Evolutionary conservation across 2,113 vertebrate species (phyloP), one percentile per base, ranked within the genome.

Genomic region (Polypterus bichir): DNA sequence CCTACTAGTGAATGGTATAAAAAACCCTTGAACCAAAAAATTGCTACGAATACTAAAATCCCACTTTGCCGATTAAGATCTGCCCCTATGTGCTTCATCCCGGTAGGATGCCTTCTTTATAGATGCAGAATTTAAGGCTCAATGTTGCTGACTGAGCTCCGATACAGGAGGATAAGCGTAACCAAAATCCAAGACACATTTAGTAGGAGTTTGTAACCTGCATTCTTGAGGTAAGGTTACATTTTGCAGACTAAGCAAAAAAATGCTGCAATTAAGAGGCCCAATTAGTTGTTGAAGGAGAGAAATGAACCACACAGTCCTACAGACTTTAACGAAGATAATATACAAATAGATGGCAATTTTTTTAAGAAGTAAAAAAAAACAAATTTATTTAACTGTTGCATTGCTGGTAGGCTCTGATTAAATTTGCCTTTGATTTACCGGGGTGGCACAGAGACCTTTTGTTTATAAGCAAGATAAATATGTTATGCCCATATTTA

Each of bases 221-320:
- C 71, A 27, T 27, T 73, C 67, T 64, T 65, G 63, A 64, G 65
- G 62, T 66, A 59, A 70, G 69, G 70, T 71, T 69, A 71, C 69
- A 62, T 68, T 62, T 70, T 67, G 69, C 71, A 68, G 67, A 68
- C 54, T 68, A 73, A 63, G 71, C 66, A 73, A 64, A 73, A 70
- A 69, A 70, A 27, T 52, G 63, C 53, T 64, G 63, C 66, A 70
- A 63, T 69, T 68, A 60, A 65, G 66, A 64, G 57, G 69, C 61
- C 68, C 58, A 71, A 68, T 66, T 69, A 64, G 51, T 52, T 52
- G 10, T 52, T 8, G 7, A 52, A 4, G 51, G 7, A 52, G 51
- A 52, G 10, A 8, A 27, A 27, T 27, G 27, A 27, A 27, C 1
- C 27, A 27, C 27, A 27, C 27, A 27, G 2, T 27, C 27, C 27